Evolutionary conservation across 1,140 invertebrate species (phyloP).

Genomic region (Ooceraea biroi): DNA sequence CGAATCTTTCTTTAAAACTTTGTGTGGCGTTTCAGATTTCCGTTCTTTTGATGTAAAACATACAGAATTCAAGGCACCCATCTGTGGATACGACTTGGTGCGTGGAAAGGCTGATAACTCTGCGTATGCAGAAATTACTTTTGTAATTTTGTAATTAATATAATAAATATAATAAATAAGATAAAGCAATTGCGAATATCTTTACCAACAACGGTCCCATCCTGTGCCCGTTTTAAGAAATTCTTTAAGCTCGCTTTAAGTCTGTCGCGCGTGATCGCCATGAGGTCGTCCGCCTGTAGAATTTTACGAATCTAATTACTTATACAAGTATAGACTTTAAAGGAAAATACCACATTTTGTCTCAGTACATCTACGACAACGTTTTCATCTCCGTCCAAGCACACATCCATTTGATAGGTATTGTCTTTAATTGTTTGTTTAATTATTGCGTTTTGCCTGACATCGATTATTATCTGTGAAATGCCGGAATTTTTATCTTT

Average conservation of each 20-base stretch:
- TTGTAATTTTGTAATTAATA: constrained; percentile 56
- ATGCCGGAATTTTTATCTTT: constrained; percentile 48
- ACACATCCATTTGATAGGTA: constrained; percentile 78
- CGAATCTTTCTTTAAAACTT: constrained; percentile 32
- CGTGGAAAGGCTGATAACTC: constrained; percentile 53
- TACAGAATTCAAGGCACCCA: neutral
- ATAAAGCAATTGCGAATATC: constrained; percentile 2
- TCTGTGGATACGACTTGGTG: constrained; percentile 52
- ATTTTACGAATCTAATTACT: constrained; percentile 29
- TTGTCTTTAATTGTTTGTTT: constrained; percentile 73
- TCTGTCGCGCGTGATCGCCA: constrained; percentile 56
- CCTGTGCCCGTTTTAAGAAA: constrained; percentile 74
- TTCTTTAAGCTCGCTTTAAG: constrained; percentile 74
- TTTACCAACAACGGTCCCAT: constrained; percentile 67
- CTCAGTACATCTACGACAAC: constrained; percentile 35
- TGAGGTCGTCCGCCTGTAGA: constrained; percentile 64
- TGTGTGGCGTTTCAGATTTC: constrained; percentile 39
- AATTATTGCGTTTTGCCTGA: constrained; percentile 43
- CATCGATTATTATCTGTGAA: constrained; percentile 11
- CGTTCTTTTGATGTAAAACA: constrained; percentile 7
- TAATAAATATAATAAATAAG: constrained; percentile 26
- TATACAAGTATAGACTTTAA: neutral
- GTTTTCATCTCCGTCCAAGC: constrained; percentile 32
- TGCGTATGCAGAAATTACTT: constrained; percentile 48
- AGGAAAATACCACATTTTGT: neutral